phyloP scores from a whole-genome alignment of 2,888 invertebrate species.

The Ephialtes manifestator region DNA sequence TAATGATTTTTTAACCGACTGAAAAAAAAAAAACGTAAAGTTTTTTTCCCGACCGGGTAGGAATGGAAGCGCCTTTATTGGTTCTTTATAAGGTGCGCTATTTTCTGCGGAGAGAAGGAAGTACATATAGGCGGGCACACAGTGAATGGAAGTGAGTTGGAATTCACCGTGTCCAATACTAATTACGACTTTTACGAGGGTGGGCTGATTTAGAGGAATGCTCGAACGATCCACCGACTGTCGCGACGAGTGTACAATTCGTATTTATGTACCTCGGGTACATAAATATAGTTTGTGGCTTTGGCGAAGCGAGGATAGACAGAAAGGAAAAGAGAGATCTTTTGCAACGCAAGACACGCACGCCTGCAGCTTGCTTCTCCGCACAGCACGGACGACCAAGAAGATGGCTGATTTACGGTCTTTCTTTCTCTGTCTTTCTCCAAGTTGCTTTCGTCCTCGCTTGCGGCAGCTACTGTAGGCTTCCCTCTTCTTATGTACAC shows the following conservation, averaged over 20 bases:
- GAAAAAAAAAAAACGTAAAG: neutral
- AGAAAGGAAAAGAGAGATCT: slow-evolving; percentile 34
- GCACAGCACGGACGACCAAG: slow-evolving; percentile 35
- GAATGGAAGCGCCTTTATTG: slow-evolving; percentile 14
- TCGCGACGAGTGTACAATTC: slow-evolving; percentile 36
- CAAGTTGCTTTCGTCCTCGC: slow-evolving; percentile 45
- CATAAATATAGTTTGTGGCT: slow-evolving; percentile 65
- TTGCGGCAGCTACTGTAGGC: slow-evolving; percentile 6
- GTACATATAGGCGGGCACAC: slow-evolving; percentile 31
- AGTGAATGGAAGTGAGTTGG: slow-evolving; percentile 32
- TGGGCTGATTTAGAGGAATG: slow-evolving; percentile 63
- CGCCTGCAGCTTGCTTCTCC: slow-evolving; percentile 41
- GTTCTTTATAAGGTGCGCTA: neutral
- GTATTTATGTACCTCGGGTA: slow-evolving; percentile 53
- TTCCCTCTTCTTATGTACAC: slow-evolving; percentile 37
- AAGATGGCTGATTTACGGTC: slow-evolving; percentile 66
- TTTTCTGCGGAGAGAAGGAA: slow-evolving; percentile 49
- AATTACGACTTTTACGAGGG: slow-evolving; percentile 69
- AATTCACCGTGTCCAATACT: slow-evolving; percentile 57
- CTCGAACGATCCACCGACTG: slow-evolving; percentile 41
- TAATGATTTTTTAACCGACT: neutral
- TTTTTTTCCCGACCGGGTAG: neutral
- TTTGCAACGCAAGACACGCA: slow-evolving; percentile 69
- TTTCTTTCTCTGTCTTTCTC: slow-evolving; percentile 41
- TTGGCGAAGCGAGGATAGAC: slow-evolving; percentile 46